phyloP scores from a whole-genome alignment of 2,888 invertebrate genomes.

The Barypeithes pellucidus region DNA sequence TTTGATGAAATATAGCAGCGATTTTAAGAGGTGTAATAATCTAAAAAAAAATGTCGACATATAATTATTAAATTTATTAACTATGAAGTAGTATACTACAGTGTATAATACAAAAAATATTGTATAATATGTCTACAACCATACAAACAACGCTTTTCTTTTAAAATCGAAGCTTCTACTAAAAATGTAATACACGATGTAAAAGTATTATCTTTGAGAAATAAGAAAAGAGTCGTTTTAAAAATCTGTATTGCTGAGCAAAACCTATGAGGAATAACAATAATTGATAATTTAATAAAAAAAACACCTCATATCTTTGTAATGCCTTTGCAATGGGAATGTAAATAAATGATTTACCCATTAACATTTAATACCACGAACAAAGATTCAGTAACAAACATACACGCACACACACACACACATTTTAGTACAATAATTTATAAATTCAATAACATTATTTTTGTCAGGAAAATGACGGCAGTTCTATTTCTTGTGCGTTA shows the following conservation, averaged over 20 bases:
- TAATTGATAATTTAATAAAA: slow-evolving; percentile 23
- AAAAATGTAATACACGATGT: slow-evolving; percentile 49
- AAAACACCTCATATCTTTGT: slow-evolving; percentile 36
- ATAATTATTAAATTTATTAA: slow-evolving; percentile 57
- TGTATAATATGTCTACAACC: slow-evolving; percentile 64
- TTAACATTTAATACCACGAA: slow-evolving; percentile 27
- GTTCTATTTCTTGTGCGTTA: slow-evolving; percentile 1
- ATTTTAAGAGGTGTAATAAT: too few species aligned
- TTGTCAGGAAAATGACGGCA: slow-evolving; percentile 24
- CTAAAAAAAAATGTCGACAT: too few species aligned
- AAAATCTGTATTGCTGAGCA: slow-evolving; percentile 51
- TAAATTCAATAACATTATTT: slow-evolving; percentile 16
- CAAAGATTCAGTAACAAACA: slow-evolving; percentile 26
- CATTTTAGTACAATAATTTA: slow-evolving; percentile 27
- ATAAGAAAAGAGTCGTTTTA: slow-evolving; percentile 49
- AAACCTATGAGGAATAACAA: slow-evolving; percentile 50
- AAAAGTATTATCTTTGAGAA: slow-evolving; percentile 52
- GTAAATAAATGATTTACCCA: slow-evolving; percentile 40
- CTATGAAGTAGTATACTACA: slow-evolving; percentile 58
- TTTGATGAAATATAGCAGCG: too few species aligned
- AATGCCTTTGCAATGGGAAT: slow-evolving; percentile 38
- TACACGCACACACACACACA: slow-evolving; percentile 25
- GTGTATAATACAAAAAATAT: slow-evolving; percentile 71
- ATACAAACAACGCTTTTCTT: slow-evolving; percentile 66
- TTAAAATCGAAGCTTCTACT: slow-evolving; percentile 54